Base-by-base conservation (phyloP, 1,140 invertebrate species). In the Akabosia matsudoensis region DNA sequence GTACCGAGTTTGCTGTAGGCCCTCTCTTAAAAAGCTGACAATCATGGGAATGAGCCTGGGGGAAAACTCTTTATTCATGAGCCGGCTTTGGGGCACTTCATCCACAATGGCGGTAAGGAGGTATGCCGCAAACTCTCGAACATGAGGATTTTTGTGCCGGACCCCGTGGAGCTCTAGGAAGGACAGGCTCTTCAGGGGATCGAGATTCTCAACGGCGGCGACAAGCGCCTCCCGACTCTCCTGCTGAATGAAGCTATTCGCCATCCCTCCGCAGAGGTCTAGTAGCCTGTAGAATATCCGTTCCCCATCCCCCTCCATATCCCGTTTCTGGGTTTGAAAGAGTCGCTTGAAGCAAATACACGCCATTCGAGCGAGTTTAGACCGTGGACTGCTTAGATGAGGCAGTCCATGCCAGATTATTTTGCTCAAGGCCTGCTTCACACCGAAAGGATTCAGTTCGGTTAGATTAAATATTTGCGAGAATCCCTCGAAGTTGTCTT, bases 311-410 rank as follows among this genome's bases (percentile, higher is more conserved):
- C 1, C 28, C 30, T 67, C 61, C 61, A 67, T 67, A 30, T 30
- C 10, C 61, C 61, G 28, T n/a, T 67, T 67, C 28, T 67, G 61
- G 13, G 61, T 67, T 30, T 67, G 26, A 30, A 30, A 67, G 13
- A 67, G 31, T 31, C 61, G 24, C 61, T 67, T 67, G 61, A 67
- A 67, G 61, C 61, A 67, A 7, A 30, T 28, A n/a, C 61, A 67
- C 28, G 61, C 61, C 30, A 31, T 30, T 67, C 61, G 3, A 3
- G 26, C 30, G 26, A 67, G 10, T 31, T 67, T 67, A 14, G 61
- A 30, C 22, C 61, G 24, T 13, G 61, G 30, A 67, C 61, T 67
- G 28, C 54, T 56, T n/a, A 67, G n/a, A 67, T 67, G 61, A 7
- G 61, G 61, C 13, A 67, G 28, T 1, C 61, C 61, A 31, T 28